Conservation (phyloP, 2,113 vertebrate genomes). For the Rhodinocichla rosea region DNA sequence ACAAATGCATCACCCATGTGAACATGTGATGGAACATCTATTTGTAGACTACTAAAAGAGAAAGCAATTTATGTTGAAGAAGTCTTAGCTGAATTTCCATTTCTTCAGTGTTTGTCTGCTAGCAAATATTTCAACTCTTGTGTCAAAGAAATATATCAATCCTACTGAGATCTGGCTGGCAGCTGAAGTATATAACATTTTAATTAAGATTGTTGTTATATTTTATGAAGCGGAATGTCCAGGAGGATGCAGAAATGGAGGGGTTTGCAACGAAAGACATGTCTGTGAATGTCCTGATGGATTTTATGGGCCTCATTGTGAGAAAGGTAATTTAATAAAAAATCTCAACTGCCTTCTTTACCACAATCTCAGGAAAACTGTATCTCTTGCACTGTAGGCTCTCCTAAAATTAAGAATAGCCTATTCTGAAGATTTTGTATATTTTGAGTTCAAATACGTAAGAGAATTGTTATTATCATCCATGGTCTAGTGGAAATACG, state of each 20-base stretch:
- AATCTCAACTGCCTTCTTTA: background rate
- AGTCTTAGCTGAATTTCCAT: background rate
- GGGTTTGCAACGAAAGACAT: constrained; percentile 83
- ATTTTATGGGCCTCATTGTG: constrained; percentile 87
- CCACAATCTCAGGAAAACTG: background rate
- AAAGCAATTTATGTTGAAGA: background rate
- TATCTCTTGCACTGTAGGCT: background rate
- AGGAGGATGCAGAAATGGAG: constrained; percentile 87
- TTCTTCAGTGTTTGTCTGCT: background rate
- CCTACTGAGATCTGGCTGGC: background rate
- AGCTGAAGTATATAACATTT: background rate
- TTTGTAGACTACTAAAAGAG: background rate
- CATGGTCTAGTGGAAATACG: background rate
- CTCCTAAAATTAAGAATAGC: background rate
- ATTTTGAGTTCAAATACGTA: background rate
- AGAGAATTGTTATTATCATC: background rate
- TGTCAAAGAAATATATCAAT: background rate
- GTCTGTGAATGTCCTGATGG: constrained; percentile 87
- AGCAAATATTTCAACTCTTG: background rate
- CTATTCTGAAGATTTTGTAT: background rate
- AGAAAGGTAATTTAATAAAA: constrained; percentile 80
- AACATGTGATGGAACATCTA: background rate
- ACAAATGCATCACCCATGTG: rapidly evolving
- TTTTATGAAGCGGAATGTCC: constrained; percentile 83
- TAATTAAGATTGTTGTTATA: constrained; percentile 10